Evolutionary conservation across 2,888 invertebrate genomes (phyloP).

Genomic region (Chloroclystis v-ata): DNA sequence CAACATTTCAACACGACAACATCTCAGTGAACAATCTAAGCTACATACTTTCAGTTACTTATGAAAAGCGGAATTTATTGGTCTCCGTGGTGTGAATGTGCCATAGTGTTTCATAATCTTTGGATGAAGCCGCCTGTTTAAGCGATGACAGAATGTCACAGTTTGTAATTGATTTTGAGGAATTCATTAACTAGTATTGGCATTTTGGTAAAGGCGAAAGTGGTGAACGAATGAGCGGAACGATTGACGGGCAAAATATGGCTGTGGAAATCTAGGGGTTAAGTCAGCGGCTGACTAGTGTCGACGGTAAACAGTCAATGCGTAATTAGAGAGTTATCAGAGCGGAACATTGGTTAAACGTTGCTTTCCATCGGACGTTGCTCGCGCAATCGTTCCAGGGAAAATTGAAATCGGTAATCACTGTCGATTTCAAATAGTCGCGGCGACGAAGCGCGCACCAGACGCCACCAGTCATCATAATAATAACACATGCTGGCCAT

Average conservation of each 20-base stretch:
- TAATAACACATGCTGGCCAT: slow-evolving; percentile 43
- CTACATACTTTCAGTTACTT: slow-evolving; percentile 50
- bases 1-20: slow-evolving; percentile 40
- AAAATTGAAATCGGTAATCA: slow-evolving; percentile 67
- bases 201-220: slow-evolving; percentile 56
- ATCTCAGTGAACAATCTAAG: slow-evolving; percentile 49
- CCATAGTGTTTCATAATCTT: slow-evolving; percentile 12
- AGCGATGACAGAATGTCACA: neutral
- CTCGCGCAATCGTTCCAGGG: slow-evolving; percentile 72
- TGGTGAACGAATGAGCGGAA: slow-evolving; percentile 59
- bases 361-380: slow-evolving; percentile 77
- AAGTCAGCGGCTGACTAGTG: slow-evolving; percentile 60
- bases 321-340: slow-evolving; percentile 77
- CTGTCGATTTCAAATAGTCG: slow-evolving; percentile 74
- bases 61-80: slow-evolving; percentile 53
- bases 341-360: slow-evolving; percentile 77
- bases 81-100: slow-evolving; percentile 39
- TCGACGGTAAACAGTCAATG: slow-evolving; percentile 69
- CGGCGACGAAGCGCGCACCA: slow-evolving; percentile 53
- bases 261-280: slow-evolving; percentile 70
- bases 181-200: slow-evolving; percentile 11
- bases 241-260: slow-evolving; percentile 61
- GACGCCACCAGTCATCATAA: slow-evolving; percentile 12
- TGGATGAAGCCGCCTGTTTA: neutral
- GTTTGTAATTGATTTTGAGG: neutral